Percentiles rank a stretch among this genome's conserved stretches.
phyloP scores from a whole-genome alignment of 1,140 invertebrate genomes.

The Scaptomyza hsui region DNA sequence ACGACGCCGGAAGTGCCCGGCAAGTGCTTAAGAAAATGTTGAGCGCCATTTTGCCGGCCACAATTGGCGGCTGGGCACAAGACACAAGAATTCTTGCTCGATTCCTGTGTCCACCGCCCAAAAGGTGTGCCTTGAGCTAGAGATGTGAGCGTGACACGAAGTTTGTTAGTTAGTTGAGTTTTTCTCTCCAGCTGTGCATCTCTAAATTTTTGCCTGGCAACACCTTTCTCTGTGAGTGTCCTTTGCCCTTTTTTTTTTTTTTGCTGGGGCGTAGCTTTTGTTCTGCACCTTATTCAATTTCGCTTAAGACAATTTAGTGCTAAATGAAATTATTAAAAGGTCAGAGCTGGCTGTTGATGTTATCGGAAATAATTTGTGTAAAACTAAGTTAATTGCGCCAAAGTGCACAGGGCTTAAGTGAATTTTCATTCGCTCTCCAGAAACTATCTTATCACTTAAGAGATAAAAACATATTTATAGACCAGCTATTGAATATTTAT shows the following conservation, averaged over 20 bases:
- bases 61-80: conserved; percentile 26
- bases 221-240: background rate
- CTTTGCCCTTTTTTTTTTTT: conserved; percentile 19
- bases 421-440: too few species aligned
- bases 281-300: conserved; percentile 70
- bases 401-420: conserved; percentile 21
- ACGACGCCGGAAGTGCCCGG: conserved; percentile 2
- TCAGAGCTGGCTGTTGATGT: conserved; percentile 46
- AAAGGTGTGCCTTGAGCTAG: conserved; percentile 8
- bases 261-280: conserved; percentile 3
- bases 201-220: background rate
- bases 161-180: too few species aligned
- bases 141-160: conserved; percentile 15
- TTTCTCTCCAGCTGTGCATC: background rate
- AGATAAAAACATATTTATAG: too few species aligned
- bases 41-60: conserved; percentile 40
- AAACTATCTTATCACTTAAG: too few species aligned
- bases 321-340: conserved; percentile 77
- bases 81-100: conserved; percentile 18
- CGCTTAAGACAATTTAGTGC: conserved; percentile 61
- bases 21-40: conserved; percentile 30
- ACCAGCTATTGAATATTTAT: too few species aligned
- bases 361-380: conserved; percentile 72
- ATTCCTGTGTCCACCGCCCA: conserved; percentile 1
- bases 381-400: conserved; percentile 43